phyloP scores from a whole-genome alignment of 2,113 vertebrate species.

The Danio rerio region DNA sequence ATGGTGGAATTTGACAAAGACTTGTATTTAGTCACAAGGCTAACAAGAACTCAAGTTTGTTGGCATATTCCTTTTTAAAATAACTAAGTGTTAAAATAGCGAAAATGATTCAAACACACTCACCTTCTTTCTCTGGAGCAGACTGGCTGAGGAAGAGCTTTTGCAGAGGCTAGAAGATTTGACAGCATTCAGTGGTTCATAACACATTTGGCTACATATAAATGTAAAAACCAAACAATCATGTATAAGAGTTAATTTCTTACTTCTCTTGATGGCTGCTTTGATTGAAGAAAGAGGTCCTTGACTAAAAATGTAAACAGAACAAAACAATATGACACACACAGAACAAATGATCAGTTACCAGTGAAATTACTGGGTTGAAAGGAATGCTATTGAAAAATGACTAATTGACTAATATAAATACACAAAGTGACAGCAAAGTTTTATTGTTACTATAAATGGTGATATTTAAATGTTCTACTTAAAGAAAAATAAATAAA shows the following conservation, averaged over 20 bases:
- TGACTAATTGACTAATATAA: too few relatives aligned
- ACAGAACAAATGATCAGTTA: not conserved
- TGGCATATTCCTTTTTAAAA: not conserved
- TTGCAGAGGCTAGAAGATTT: slow-evolving; percentile 65
- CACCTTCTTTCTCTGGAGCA: slow-evolving; percentile 87
- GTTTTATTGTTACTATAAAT: too few relatives aligned
- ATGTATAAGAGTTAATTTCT: slow-evolving; percentile 61
- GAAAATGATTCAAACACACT: not conserved
- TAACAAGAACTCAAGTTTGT: not conserved
- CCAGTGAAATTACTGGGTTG: too few relatives aligned
- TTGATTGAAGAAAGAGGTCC: slow-evolving; percentile 88
- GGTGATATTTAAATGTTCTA: too few relatives aligned
- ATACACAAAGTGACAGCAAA: too few relatives aligned
- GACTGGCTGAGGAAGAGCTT: slow-evolving; percentile 79
- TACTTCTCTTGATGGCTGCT: slow-evolving; percentile 92
- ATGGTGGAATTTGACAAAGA: too few relatives aligned
- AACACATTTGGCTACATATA: not conserved
- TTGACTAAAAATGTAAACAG: slow-evolving; percentile 77
- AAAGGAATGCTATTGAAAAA: too few relatives aligned
- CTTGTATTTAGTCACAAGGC: too few relatives aligned
- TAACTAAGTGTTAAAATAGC: not conserved
- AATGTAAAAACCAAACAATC: not conserved
- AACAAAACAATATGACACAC: not conserved
- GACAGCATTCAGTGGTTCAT: slow-evolving; percentile 1
- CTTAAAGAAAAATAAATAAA: too few relatives aligned